Evolutionary conservation across 2,113 vertebrate genomes (phyloP).

Genomic region (Mystacornis crossleyi): DNA sequence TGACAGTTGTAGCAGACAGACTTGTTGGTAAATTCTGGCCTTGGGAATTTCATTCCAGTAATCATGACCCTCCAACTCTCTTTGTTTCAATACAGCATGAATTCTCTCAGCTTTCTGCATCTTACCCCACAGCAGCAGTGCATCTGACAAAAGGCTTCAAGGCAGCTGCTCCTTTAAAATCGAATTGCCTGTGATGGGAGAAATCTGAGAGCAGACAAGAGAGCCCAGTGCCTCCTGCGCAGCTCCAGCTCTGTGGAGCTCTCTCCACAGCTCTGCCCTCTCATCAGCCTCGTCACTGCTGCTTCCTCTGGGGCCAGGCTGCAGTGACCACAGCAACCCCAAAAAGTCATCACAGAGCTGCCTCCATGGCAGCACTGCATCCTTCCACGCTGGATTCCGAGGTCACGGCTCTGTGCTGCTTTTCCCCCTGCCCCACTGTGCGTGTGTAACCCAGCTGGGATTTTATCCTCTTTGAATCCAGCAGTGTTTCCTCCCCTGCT

Average conservation of each 20-base stretch:
- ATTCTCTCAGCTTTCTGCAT: background rate
- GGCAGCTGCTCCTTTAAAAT: slow-evolving; percentile 37
- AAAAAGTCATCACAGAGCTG: background rate
- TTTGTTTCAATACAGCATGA: background rate
- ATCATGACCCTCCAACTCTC: background rate
- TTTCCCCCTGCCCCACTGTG: background rate
- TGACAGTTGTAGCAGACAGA: too few species aligned
- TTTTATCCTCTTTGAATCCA: background rate
- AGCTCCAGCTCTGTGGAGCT: background rate
- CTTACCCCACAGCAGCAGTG: background rate
- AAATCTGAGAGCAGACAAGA: slow-evolving; percentile 27
- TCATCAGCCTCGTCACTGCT: background rate
- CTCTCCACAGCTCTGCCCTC: background rate
- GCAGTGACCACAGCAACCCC: background rate
- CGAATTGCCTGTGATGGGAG: slow-evolving; percentile 2
- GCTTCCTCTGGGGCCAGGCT: background rate
- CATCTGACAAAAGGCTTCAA: background rate
- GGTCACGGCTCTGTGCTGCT: background rate
- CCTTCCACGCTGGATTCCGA: background rate
- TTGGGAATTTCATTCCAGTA: background rate
- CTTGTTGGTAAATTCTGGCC: background rate
- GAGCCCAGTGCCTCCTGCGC: background rate
- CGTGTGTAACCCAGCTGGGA: background rate
- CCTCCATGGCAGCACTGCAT: background rate
- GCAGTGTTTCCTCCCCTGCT: background rate